Conservation (phyloP, 1,140 invertebrate species). For the Philotrypesis tridentata region DNA sequence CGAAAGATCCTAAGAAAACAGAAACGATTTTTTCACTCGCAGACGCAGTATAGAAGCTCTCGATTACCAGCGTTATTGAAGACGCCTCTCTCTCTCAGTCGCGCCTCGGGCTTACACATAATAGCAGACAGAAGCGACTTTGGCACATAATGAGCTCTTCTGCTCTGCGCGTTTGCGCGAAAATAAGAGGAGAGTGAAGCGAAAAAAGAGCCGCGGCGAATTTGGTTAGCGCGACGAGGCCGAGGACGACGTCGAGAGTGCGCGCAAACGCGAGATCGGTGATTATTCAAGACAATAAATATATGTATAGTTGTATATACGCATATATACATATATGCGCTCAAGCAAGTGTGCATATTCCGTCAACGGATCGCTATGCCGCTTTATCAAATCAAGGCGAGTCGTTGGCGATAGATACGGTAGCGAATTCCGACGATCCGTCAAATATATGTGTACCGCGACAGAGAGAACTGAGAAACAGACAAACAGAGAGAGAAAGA, state of each 20-base stretch:
- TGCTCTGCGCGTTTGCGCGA: too few relatives aligned
- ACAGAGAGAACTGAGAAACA: too few relatives aligned
- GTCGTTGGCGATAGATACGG: not conserved
- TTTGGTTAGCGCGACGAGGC: constrained; percentile 7
- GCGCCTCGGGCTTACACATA: too few relatives aligned
- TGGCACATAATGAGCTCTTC: too few relatives aligned
- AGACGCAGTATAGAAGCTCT: too few relatives aligned
- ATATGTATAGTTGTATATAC: too few relatives aligned
- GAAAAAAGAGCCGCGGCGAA: not conserved
- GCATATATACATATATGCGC: too few relatives aligned
- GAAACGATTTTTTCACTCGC: not conserved
- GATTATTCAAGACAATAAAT: constrained; percentile 49
- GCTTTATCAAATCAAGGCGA: constrained; percentile 46
- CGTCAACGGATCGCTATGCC: constrained; percentile 52
- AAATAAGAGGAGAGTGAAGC: not conserved
- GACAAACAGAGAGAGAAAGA: too few relatives aligned
- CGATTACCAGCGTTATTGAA: too few relatives aligned
- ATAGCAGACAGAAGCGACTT: too few relatives aligned
- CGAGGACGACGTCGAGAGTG: not conserved
- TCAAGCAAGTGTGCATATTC: too few relatives aligned
- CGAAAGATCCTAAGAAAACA: not conserved
- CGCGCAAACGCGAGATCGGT: constrained; percentile 34
- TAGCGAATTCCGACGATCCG: constrained; percentile 13
- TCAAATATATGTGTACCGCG: not conserved
- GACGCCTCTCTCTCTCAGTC: too few relatives aligned